Base-by-base conservation (phyloP, 2,888 invertebrate species). In the Trisateles emortualis region DNA sequence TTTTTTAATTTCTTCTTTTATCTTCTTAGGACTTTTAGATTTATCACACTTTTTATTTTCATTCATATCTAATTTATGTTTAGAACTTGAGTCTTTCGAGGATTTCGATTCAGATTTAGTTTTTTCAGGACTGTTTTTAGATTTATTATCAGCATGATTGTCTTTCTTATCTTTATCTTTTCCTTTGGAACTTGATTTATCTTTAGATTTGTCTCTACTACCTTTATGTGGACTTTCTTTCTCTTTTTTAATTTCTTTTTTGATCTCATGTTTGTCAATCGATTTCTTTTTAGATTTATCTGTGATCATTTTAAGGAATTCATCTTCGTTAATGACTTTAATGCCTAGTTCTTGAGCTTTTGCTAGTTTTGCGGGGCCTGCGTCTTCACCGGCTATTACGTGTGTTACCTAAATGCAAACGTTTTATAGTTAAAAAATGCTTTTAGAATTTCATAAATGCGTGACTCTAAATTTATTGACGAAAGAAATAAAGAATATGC, bases 331-430 rank as follows among this genome's bases (percentile, higher is more conserved):
- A 19, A 98, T 89, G 47, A 95, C 94, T 76, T 95, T 95, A n/a
- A 96, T 95, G 11, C 95, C 94, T 17, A 96, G 90, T 61, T 93
- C 94, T 74, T 94, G 90, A 0, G 96, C 96, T 86, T 97, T 98
- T 0, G 94, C 94, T 36, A 97, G 81, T 93, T 99, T 99, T 3
- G 96, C 94, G 5, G 96, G 96, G 0, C 98, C 99, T 0, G 97
- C 94, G 45, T 98, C 97, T 44, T 97, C 96, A 0, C 99, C 99
- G 1, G 96, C 95, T 16, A 99, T 92, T 1, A 99, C 82, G 83
- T 97, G 98, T 68, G 95, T 95, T 5, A 97, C 94, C 93, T 93
- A 46, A 65, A 65, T 13, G 0, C n/a, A 35, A 22, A 24, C 2
- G 29, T 8, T 8, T 3, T 29, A 29, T 29, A 3, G n/a, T 29